Base-by-base conservation (phyloP, 2,113 vertebrate species). In the Engraulis encrasicolus region DNA sequence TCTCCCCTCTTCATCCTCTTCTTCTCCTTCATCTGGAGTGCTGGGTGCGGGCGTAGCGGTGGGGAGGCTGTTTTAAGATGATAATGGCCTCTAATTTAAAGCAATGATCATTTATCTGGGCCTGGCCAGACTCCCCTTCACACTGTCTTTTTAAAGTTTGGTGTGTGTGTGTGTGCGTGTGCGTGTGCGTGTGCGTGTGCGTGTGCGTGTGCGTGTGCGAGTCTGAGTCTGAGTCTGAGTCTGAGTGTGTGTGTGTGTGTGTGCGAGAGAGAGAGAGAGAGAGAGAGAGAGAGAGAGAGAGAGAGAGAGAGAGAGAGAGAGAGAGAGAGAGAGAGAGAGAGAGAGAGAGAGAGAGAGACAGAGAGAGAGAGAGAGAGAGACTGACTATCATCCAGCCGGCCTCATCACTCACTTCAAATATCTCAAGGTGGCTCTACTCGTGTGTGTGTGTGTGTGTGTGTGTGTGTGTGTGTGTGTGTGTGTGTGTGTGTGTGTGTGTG, bases 1-100 rank as follows among this genome's bases (percentile, higher is more conserved):
- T n/a, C n/a, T n/a, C n/a, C n/a, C n/a, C n/a, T n/a, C n/a, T n/a
- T n/a, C n/a, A n/a, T n/a, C n/a, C n/a, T 74, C 34, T 74, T 34
- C 34, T 19, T 27, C 23, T 74, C 27, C 12, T 45, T 18, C 19
- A n/a, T n/a, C n/a, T n/a, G n/a, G n/a, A 36, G 58, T 79, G 66
- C 49, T 83, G 49, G 71, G 83, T 80, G 58, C 83, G 81, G 85
- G 54, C 49, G n/a, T n/a, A n/a, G n/a, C n/a, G n/a, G n/a, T n/a
- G 49, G 74, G 23, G 66, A 48, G 85, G 66, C 89, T 90, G 89
- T 90, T 91, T 90, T 88, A 91, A 92, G 84, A 85, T 79, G 86
- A 91, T 92, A 92, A 92, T 87, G 85, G 87, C 83, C 80, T 93
- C 92, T 91, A 85, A 93, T 93, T 89, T 91, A 86, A 85, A 79